phyloP scores from a whole-genome alignment of 2,797 vertebrate species.

The Thamnophis elegans region DNA sequence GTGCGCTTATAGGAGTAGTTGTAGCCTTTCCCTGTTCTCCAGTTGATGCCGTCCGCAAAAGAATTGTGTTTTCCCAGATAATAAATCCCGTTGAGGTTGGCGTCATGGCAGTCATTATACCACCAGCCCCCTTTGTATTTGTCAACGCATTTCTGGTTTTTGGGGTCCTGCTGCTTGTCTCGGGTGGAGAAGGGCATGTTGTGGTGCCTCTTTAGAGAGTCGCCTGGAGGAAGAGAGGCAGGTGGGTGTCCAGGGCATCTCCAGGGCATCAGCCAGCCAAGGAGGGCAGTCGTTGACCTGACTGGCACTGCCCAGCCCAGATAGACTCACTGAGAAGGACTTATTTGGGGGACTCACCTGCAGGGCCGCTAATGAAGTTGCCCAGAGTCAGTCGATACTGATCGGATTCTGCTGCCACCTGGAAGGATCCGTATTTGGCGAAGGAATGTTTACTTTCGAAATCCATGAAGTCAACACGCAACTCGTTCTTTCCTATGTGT shows the following conservation, averaged over 20 bases:
- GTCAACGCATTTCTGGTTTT: accelerated
- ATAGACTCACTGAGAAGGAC: too few species aligned
- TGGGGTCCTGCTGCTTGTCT: neutral
- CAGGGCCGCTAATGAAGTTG: neutral
- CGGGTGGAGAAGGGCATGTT: constrained; percentile 37
- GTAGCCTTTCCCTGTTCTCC: constrained; percentile 1
- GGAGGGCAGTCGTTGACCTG: too few species aligned
- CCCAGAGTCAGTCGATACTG: constrained; percentile 54
- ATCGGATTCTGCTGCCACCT: neutral
- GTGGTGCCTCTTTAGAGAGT: neutral
- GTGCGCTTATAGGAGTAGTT: constrained; percentile 46
- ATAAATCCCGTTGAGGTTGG: constrained; percentile 55
- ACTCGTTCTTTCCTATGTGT: constrained; percentile 29
- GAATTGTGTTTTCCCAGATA: neutral
- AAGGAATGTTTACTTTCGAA: constrained; percentile 14
- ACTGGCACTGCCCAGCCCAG: too few species aligned
- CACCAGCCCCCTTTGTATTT: constrained; percentile 38
- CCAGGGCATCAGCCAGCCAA: too few species aligned
- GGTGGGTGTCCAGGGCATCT: too few species aligned
- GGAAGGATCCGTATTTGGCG: constrained; percentile 52
- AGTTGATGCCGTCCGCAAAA: constrained; percentile 41
- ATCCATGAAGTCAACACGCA: constrained; percentile 52
- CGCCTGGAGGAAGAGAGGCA: constrained; percentile 6
- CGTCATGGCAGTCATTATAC: neutral
- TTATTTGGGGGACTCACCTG: neutral